Evolutionary conservation across 1,140 invertebrate genomes (phyloP), one percentile per base, ranked within the genome.

Genomic region (Hyposmocoma kahamanoa): DNA sequence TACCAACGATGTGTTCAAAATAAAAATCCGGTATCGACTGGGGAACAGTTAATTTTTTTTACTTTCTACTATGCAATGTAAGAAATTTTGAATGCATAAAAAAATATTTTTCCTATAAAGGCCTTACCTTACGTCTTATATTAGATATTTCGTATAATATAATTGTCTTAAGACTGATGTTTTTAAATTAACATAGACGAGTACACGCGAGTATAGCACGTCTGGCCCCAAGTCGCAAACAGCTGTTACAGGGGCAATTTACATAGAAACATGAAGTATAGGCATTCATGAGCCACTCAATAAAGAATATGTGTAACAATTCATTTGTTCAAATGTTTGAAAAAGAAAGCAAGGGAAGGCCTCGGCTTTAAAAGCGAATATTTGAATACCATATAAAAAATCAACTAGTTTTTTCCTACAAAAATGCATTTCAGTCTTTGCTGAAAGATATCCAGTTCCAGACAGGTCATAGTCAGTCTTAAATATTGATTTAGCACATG

Each of bases 41-140:
- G n/a, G n/a, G n/a, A n/a, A n/a, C n/a, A n/a, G n/a, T n/a, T n/a
- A n/a, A n/a, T n/a, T n/a, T n/a, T n/a, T n/a, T n/a, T n/a, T n/a
- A n/a, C n/a, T 60, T 65, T 53, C 50, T 79, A 68, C 52, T 49
- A 63, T 56, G 75, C 72, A 60, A 74, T 73, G 67, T 79, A 79
- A 58, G 72, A 79, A n/a, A 82, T 78, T 81, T 80, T 74, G 80
- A 83, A 79, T 82, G 79, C 69, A 73, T 85, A 85, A 85, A 85
- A 85, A 85, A 85, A 85, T 85, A 85, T 83, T 67, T 79, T 66
- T 82, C 66, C 72, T 76, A 80, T 80, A 78, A n/a, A 76, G 79
- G 77, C 79, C 82, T 85, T 83, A 85, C 79, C 78, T 83, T 82
- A 85, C 79, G 75, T 72, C 77, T 84, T 81, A 83, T 67, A 81